These are phyloP conservation scores for Antheraea yamamai DNA, from an alignment of 2,888 invertebrate genomes.

Conservation along the genomic window DNA sequence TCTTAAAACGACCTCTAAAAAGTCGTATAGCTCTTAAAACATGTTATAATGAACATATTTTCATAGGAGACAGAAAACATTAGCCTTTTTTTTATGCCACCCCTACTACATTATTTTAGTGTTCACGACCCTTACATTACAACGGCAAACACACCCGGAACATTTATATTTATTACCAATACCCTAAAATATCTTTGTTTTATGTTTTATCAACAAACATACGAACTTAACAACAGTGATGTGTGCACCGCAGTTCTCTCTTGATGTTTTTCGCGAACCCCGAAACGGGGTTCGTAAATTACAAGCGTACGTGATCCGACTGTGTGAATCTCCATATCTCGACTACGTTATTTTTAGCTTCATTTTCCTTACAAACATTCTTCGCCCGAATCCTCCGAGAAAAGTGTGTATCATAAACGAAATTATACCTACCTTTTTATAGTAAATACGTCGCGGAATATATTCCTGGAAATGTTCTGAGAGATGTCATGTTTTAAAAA, in stretches of 20 bases:
- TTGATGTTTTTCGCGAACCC: slow-evolving; percentile 19
- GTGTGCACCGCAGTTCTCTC: slow-evolving; percentile 25
- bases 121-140: neutral
- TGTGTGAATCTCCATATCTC: slow-evolving; percentile 24
- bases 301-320: slow-evolving; percentile 41
- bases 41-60: too few relatives aligned
- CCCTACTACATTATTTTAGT: neutral
- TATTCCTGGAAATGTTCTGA: neutral
- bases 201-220: slow-evolving; percentile 8
- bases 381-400: neutral
- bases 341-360: slow-evolving; percentile 7
- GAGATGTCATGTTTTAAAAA: neutral
- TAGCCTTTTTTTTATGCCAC: too few relatives aligned
- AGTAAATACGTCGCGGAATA: neutral
- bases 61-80: too few relatives aligned
- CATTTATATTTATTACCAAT: slow-evolving; percentile 7
- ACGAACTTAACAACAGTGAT: slow-evolving; percentile 18
- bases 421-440: slow-evolving; percentile 7
- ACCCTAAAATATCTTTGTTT: slow-evolving; percentile 8
- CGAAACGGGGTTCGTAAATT: slow-evolving; percentile 38
- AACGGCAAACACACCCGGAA: neutral
- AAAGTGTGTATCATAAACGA: slow-evolving; percentile 9
- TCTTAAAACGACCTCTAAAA: too few relatives aligned
- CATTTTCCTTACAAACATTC: slow-evolving; percentile 19
- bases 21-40: too few relatives aligned